A percentile compares a stretch with the other conserved stretches of the same genome.
Conservation (phyloP, 2,888 invertebrate genomes). For the Acleris laterana region DNA sequence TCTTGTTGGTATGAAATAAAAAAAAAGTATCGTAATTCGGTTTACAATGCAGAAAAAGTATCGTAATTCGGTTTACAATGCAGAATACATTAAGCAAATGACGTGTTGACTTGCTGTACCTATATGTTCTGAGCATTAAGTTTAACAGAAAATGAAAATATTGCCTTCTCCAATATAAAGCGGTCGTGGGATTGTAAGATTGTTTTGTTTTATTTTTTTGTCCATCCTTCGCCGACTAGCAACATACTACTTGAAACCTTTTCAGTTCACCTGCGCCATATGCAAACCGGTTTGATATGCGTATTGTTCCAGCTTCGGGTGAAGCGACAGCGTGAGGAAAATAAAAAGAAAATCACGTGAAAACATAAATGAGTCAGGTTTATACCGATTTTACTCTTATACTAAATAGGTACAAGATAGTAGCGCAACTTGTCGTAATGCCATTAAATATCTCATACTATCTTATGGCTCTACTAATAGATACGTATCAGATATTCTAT, state of each 20-base stretch:
- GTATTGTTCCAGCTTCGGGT: constrained; percentile 30
- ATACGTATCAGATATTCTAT: too few relatives aligned
- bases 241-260: constrained; percentile 23
- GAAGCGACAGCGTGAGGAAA: constrained; percentile 24
- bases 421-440: too few relatives aligned
- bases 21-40: too few relatives aligned
- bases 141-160: neutral
- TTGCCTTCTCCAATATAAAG: neutral
- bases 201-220: constrained; percentile 15
- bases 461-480: too few relatives aligned
- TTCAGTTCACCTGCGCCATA: constrained; percentile 29
- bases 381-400: too few relatives aligned
- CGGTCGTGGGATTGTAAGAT: constrained; percentile 2
- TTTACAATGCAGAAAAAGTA: too few relatives aligned
- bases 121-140: neutral
- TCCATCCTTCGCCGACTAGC: constrained; percentile 19
- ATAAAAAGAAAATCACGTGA: constrained; percentile 24
- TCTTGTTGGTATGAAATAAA: too few relatives aligned
- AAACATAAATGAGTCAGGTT: constrained; percentile 5
- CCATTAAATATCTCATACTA: too few relatives aligned
- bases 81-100: neutral
- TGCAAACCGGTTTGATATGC: constrained; percentile 26
- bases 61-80: too few relatives aligned
- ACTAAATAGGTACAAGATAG: too few relatives aligned
- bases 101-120: too few relatives aligned